phyloP scores from a whole-genome alignment of 2,888 invertebrate species.

The Drosophila antonietae region DNA sequence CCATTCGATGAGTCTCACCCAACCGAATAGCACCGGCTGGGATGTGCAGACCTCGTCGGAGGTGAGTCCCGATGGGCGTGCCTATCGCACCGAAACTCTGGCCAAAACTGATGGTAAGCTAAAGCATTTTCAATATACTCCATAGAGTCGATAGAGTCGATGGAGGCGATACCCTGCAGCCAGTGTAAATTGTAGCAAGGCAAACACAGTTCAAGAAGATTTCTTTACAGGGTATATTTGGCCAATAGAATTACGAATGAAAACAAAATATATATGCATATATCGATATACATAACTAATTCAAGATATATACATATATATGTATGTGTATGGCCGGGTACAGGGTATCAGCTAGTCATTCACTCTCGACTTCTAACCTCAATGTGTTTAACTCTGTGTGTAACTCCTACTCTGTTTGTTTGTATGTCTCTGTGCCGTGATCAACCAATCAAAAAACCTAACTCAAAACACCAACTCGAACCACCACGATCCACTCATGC shows the following conservation, averaged over 20 bases:
- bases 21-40: slow-evolving; percentile 87
- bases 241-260: not conserved
- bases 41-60: slow-evolving; percentile 88
- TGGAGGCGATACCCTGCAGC: not conserved
- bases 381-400: slow-evolving; percentile 33
- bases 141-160: not conserved
- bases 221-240: not conserved
- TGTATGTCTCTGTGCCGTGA: slow-evolving; percentile 55
- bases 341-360: slow-evolving; percentile 20
- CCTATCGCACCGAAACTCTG: slow-evolving; percentile 86
- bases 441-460: slow-evolving; percentile 21
- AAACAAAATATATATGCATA: not conserved
- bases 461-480: slow-evolving; percentile 10
- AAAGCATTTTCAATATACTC: not conserved
- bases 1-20: slow-evolving; percentile 79
- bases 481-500: slow-evolving; percentile 27
- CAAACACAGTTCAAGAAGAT: not conserved
- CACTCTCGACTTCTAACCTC: slow-evolving; percentile 17
- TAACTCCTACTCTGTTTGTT: slow-evolving; percentile 51
- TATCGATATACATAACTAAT: slow-evolving; percentile 7
- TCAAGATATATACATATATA: not conserved
- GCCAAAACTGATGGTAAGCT: slow-evolving; percentile 88
- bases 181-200: not conserved
- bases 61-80: slow-evolving; percentile 88
- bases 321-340: slow-evolving; percentile 1